Evolutionary conservation across 2,797 vertebrate species (phyloP), one percentile per base, ranked within the genome.

Genomic region (Macropus fuliginosus): DNA sequence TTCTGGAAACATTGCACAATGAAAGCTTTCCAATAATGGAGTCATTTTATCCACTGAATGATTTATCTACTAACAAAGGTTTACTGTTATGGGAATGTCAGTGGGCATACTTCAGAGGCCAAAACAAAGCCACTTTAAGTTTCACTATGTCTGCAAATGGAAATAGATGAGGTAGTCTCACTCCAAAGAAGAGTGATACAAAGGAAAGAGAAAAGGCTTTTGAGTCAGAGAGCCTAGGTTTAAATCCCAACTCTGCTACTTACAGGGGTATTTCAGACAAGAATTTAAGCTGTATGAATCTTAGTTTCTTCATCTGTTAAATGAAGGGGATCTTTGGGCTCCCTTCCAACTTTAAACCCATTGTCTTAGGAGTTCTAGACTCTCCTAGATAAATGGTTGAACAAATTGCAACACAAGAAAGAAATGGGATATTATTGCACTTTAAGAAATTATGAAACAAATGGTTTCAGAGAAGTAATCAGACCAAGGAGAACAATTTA

Each of bases 21-120:
- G 66, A 56, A 87, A 3, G 24, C 92, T 81, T 90, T 89, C 4
- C 59, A 94, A 95, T 59, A 55, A 96, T 90, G 40, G 57, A 93
- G 34, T 62, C 28, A 57, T 93, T 95, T 91, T 93, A 92, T 95
- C 90, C 31, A 56, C 27, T 89, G 56, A 59, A 46, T 11, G 59
- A 92, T 94, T 95, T 94, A 54, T 40, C 74, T 89, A 34, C 59
- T 94, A 90, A 92, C 40, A 94, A 94, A 96, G 28, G 56, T 91
- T 31, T 11, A 54, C 12, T 59, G 59, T 94, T 8, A 55, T 74
- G n/a, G 59, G 56, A 92, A 95, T 54, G 54, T 54, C 55, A 74
- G 29, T 55, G 1, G 66, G 28, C 46, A 21, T 8, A 10, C 90
- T 90, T 90, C 50, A 91, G n/a, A 34, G 56, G 52, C 90, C 40